A percentile compares a stretch with the other conserved stretches of the same genome.
Conservation (phyloP, 2,797 vertebrate genomes). For the Crenichthys baileyi region DNA sequence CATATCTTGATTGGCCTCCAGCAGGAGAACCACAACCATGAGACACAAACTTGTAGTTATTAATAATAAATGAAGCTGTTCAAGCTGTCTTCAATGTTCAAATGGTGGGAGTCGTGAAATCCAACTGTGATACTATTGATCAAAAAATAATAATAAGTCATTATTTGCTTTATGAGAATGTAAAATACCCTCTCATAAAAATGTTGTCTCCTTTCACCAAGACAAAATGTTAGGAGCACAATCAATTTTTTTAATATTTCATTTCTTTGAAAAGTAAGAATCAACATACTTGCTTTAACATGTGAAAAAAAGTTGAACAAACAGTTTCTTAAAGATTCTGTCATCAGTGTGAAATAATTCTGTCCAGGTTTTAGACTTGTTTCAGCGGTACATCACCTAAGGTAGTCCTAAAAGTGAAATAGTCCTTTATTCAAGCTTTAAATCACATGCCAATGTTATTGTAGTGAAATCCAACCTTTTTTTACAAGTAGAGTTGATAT, state of each 20-base stretch:
- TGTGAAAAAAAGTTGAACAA: background rate
- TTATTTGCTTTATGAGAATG: background rate
- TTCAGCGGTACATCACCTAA: background rate
- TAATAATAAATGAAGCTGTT: constrained; percentile 46
- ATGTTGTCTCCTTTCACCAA: background rate
- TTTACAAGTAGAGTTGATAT: no score
- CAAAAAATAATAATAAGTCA: background rate
- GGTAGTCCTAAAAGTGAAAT: background rate
- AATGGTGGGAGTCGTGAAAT: constrained; percentile 22
- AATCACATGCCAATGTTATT: no score
- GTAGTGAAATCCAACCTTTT: no score
- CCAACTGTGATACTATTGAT: background rate
- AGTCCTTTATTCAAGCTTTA: no score
- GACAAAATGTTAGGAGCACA: background rate
- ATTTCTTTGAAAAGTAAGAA: background rate
- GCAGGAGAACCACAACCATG: constrained; percentile 30
- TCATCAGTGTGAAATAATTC: background rate
- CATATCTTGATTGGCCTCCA: constrained; percentile 30
- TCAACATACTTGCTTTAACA: background rate
- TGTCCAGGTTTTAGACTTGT: background rate
- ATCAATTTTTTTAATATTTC: background rate
- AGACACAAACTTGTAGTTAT: constrained; percentile 37
- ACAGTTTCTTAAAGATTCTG: background rate
- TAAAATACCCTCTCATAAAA: background rate
- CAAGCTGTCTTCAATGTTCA: constrained; percentile 34